Percentiles rank a stretch among this genome's conserved stretches.
Conservation (phyloP, 2,797 vertebrate species). For the Buphagus erythrorhynchus region DNA sequence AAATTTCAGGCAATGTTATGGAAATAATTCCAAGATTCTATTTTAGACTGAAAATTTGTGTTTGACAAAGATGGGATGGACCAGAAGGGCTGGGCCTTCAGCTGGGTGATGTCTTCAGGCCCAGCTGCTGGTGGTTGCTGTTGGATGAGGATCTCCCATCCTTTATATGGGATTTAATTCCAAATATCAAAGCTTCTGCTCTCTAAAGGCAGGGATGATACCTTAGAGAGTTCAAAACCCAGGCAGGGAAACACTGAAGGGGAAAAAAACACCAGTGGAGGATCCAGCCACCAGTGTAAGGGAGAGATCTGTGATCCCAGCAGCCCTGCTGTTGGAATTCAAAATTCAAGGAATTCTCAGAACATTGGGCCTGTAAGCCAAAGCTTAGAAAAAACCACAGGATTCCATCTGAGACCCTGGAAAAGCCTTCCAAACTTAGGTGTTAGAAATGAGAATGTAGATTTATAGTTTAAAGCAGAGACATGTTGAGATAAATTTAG, state of each 20-base stretch:
- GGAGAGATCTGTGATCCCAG: background rate
- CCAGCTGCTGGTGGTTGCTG: background rate
- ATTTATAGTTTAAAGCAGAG: no score
- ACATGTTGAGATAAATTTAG: no score
- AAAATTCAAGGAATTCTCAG: no score
- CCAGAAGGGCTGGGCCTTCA: background rate
- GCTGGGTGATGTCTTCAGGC: background rate
- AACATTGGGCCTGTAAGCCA: no score
- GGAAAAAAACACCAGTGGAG: background rate
- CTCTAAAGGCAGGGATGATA: background rate
- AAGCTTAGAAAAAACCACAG: no score
- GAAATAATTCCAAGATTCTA: background rate
- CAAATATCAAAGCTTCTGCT: background rate
- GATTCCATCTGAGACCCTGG: no score
- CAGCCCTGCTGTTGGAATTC: background rate
- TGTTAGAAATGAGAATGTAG: no score
- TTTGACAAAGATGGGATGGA: background rate
- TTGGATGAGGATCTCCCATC: background rate
- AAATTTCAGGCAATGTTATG: background rate
- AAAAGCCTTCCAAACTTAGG: no score
- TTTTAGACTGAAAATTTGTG: background rate
- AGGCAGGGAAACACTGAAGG: background rate
- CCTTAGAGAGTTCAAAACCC: background rate
- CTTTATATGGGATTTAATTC: background rate
- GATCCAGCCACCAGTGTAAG: background rate